Percentiles rank a stretch among this genome's conserved stretches.
Evolutionary conservation across 2,113 vertebrate species (phyloP).

Genomic region (Anseranas semipalmata): DNA sequence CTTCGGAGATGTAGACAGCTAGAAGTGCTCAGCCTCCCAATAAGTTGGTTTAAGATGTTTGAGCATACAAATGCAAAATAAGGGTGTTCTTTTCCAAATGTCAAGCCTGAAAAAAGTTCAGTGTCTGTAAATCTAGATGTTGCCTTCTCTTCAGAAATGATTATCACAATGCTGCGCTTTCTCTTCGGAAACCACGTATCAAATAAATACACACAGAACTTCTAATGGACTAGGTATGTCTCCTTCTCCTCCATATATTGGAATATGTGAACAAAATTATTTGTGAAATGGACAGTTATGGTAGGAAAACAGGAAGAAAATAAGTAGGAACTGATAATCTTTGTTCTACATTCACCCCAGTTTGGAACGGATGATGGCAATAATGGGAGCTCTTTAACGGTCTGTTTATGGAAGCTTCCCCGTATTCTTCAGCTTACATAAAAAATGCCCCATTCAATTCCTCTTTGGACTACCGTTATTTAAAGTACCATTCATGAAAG

Average conservation of each 20-base stretch:
- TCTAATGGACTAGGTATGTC: neutral
- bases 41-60: slow-evolving; percentile 50
- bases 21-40: slow-evolving; percentile 45
- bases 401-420: neutral
- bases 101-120: slow-evolving; percentile 34
- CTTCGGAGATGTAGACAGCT: neutral
- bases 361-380: neutral
- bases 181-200: neutral
- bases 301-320: neutral
- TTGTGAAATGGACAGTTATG: neutral
- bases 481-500: neutral
- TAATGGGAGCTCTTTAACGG: neutral
- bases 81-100: slow-evolving; percentile 55
- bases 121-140: slow-evolving; percentile 7
- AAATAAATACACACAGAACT: neutral
- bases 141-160: neutral
- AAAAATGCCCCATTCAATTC: neutral
- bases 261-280: neutral
- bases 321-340: neutral
- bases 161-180: neutral
- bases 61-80: slow-evolving; percentile 53
- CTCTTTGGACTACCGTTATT: neutral
- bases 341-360: neutral
- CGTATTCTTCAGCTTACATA: neutral
- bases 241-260: neutral